phyloP scores from a whole-genome alignment of 1,140 invertebrate genomes.

The Halictus rubicundus region DNA sequence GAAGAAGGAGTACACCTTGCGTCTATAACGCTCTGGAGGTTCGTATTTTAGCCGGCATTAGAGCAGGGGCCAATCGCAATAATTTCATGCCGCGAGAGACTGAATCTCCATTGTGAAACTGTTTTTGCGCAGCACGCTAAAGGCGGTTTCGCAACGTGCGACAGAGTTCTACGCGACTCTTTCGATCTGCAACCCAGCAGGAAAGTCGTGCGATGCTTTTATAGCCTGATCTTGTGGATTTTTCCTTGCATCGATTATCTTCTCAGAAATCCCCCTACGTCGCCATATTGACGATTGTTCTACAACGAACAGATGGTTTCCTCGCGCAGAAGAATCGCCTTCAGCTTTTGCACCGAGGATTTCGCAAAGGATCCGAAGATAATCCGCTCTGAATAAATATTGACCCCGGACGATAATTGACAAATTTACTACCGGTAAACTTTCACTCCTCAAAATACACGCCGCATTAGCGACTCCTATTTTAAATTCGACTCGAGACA shows the following conservation, averaged over 20 bases:
- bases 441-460: neutral
- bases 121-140: neutral
- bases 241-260: neutral
- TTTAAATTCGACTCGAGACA: neutral
- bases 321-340: neutral
- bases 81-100: constrained; percentile 2
- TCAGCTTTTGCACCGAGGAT: too few species aligned
- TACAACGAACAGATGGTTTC: neutral
- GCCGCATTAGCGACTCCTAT: neutral
- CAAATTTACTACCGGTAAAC: neutral
- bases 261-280: too few species aligned
- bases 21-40: neutral
- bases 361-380: too few species aligned
- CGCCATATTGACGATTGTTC: neutral
- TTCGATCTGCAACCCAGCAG: neutral
- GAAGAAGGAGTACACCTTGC: neutral
- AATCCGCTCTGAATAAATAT: neutral
- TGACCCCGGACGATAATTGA: neutral
- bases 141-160: constrained; percentile 27
- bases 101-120: constrained; percentile 18
- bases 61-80: neutral
- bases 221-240: neutral
- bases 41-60: constrained; percentile 1
- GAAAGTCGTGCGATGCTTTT: neutral
- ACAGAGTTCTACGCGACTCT: constrained; percentile 11